Base-by-base conservation (phyloP, 2,888 invertebrate species). In the Chrysina gloriosa region DNA sequence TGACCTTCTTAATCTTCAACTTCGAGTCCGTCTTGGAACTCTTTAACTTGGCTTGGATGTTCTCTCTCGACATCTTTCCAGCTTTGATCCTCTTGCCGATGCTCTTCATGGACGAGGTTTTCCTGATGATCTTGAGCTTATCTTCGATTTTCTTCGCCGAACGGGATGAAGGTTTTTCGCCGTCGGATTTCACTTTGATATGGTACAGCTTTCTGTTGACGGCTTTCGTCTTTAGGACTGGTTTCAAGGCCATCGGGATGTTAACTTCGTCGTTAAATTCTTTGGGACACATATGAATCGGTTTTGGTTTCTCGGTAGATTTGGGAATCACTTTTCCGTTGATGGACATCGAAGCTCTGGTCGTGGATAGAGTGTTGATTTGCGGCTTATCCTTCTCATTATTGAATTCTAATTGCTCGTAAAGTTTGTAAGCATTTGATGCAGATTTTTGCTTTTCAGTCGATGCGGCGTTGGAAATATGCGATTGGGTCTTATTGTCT, bases 1-100 rank as follows among this genome's bases (percentile, higher is more conserved):
- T 54, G n/a, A 67, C 70, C 16, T 74, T 72, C 4, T 72, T 72
- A 14, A 71, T 69, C 2, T 71, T 70, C 45, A 70, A 69, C 9
- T 52, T 64, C 1, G 73, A 74, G 42, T 75, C 73, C 11, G 68
- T 67, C 6, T 71, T 65, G 42, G 72, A 66, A 67, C 56, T 65
- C 47, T 68, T 70, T 50, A 74, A 27, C 11, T 65, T 65, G 3
- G 48, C 45, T 23, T 61, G 68, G 2, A 69, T 69, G 9, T 70
- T 68, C 45, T 70, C 69, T 6, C 63, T 64, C 5, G 58, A 42
- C 19, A 68, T 11, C 36, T 69, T 70, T 1, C 52, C 61, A 6
- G 11, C 47, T 25, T 67, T 66, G 11, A 54, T 50, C 6, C 52
- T 63, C 7, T 63, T 39, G 2, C 58, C 31, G 31, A 63, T 54